phyloP scores from a whole-genome alignment of 1,140 invertebrate genomes.

The Colletes gigas region DNA sequence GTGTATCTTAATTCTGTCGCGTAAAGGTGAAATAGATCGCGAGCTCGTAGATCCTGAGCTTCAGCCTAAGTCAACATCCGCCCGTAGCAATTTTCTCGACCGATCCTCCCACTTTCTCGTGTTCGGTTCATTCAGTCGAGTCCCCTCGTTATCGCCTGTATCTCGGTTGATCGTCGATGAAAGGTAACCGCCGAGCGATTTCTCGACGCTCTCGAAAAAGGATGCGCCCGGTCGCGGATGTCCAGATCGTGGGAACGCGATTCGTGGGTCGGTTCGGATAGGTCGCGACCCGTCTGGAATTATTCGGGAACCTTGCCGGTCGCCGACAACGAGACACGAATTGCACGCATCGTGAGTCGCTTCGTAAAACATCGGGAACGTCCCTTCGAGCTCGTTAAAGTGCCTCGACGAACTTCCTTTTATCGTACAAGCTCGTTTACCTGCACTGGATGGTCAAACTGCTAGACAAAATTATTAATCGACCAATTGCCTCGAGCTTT shows the following conservation, averaged over 20 bases:
- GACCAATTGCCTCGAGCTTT: too few relatives aligned
- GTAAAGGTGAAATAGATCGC: not conserved
- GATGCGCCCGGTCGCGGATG: slow-evolving; percentile 3
- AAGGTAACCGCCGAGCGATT: slow-evolving; percentile 13
- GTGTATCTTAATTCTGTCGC: slow-evolving; percentile 26
- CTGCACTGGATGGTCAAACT: too few relatives aligned
- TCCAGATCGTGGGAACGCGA: slow-evolving; percentile 59
- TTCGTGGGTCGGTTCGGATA: slow-evolving; percentile 44
- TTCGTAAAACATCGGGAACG: slow-evolving; percentile 20
- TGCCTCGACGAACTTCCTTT: too few relatives aligned
- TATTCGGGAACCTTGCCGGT: not conserved
- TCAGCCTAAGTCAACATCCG: not conserved
- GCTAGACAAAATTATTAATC: not conserved
- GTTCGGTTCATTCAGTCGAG: not conserved
- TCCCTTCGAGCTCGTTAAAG: not conserved
- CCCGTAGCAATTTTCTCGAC: not conserved
- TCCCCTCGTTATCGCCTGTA: slow-evolving; percentile 29
- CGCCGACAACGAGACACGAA: not conserved
- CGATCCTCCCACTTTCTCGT: not conserved
- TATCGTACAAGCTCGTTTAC: too few relatives aligned
- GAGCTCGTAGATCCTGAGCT: not conserved
- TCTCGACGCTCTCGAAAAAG: slow-evolving; percentile 3
- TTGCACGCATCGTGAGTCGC: not conserved
- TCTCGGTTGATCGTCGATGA: slow-evolving; percentile 17
- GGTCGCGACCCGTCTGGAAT: slow-evolving; percentile 42